phyloP scores from a whole-genome alignment of 1,140 invertebrate genomes.

The Pygmarrhopalites habei region DNA sequence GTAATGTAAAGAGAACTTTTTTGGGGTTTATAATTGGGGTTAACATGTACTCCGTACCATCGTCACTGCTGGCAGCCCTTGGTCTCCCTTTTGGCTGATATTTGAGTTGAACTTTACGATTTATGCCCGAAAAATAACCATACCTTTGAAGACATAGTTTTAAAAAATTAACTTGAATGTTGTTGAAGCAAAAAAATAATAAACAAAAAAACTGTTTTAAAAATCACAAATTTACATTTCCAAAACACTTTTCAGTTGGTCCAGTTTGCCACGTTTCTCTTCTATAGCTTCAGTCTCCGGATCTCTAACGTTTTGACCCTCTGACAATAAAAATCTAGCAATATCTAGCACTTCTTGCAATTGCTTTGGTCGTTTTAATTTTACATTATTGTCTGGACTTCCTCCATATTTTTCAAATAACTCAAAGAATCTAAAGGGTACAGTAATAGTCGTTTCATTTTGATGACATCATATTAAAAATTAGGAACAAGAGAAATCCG shows the following conservation, averaged over 20 bases:
- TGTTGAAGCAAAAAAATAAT: too few species aligned
- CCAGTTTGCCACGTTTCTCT: slow-evolving; percentile 91
- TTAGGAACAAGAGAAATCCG: too few species aligned
- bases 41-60: slow-evolving; percentile 55
- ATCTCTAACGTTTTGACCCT: slow-evolving; percentile 74
- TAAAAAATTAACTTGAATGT: too few species aligned
- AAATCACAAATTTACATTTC: slow-evolving; percentile 74
- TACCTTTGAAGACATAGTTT: slow-evolving; percentile 61
- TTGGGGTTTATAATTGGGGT: too few species aligned
- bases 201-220: too few species aligned
- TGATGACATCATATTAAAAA: too few species aligned
- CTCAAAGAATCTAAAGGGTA: slow-evolving; percentile 92
- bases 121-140: slow-evolving; percentile 99
- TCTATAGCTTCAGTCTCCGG: slow-evolving; percentile 96
- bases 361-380: slow-evolving; percentile 95
- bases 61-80: slow-evolving; percentile 86
- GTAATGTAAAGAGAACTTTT: not conserved
- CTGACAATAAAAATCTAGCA: slow-evolving; percentile 73
- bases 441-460: too few species aligned
- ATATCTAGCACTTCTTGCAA: slow-evolving; percentile 96
- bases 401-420: slow-evolving; percentile 98
- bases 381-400: slow-evolving; percentile 89
- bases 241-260: slow-evolving; percentile 94
- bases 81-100: slow-evolving; percentile 94
- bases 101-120: slow-evolving; percentile 99